Evolutionary conservation across 2,113 vertebrate genomes (phyloP), one percentile per base, ranked within the genome.

Genomic region (Spheniscus mendiculus): DNA sequence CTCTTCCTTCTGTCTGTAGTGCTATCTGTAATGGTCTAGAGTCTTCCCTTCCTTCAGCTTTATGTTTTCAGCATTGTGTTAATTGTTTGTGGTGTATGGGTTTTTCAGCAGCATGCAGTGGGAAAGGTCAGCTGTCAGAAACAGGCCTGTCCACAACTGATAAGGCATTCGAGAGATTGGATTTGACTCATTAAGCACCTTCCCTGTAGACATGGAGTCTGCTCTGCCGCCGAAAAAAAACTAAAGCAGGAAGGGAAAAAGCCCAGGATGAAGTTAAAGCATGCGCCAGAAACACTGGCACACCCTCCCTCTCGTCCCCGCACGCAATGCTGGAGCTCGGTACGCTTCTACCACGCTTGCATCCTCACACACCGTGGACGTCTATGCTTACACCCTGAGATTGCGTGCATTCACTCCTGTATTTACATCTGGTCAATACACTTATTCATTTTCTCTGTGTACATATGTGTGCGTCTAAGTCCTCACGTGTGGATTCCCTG

Each of bases 121-220:
- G 86, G 95, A 98, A 98, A 98, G 98, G 97, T 98, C 97, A 98
- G 93, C 93, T 97, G 95, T 96, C 96, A 93, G 89, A 88, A 97
- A 96, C 94, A 84, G 65, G 90, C 73, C 97, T 98, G 97, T 89
- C 86, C 72, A 22, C 56, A 38, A 47, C 96, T 97, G 98, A 98
- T 98, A 98, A 98, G 96, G 89, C 93, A 52, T 97, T 96, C 1
- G 13, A 93, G 92, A 98, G 97, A 97, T 74, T 96, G 97, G 85
- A 95, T 63, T 96, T 79, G 80, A 97, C 92, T 97, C 96, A 96
- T 97, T 97, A 97, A 96, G 89, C 89, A 93, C 44, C 71, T 77
- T 96, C 93, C 91, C 91, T 87, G 69, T 92, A 97, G 96, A 93
- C 65, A 80, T 76, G 74, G 77, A 92, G 89, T 93, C 92, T 90